Evolutionary conservation across 2,113 vertebrate species (phyloP).

Genomic region (Atherinomorus stipes): DNA sequence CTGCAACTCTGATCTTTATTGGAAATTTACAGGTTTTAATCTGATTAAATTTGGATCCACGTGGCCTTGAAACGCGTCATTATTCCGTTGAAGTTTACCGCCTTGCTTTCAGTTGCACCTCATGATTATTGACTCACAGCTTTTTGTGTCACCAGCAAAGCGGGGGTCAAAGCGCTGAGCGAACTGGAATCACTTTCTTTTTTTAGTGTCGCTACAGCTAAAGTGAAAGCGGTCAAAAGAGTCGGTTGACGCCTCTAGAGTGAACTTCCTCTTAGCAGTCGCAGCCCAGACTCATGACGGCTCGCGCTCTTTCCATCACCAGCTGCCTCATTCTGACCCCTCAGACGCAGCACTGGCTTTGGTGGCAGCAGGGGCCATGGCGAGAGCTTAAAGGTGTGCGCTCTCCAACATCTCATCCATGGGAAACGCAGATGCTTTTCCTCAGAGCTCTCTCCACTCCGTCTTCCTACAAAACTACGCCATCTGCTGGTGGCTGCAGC

Average conservation of each 20-base stretch:
- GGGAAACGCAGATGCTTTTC: not conserved
- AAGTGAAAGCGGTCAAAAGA: not conserved
- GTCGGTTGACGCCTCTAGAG: not conserved
- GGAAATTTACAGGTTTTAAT: rapidly evolving
- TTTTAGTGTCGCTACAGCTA: not conserved
- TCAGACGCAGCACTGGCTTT: not conserved
- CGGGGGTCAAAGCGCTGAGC: not conserved
- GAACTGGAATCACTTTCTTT: not conserved
- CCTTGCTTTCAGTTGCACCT: not conserved
- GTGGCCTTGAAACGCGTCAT: not conserved
- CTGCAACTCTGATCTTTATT: not conserved
- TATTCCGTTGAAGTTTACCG: not conserved
- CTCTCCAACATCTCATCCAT: too few relatives aligned
- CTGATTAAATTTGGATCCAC: conserved; percentile 4
- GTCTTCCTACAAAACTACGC: conserved; percentile 62
- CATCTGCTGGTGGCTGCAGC: conserved; percentile 65
- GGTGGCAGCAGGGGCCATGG: not conserved
- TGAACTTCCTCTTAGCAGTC: conserved; percentile 1
- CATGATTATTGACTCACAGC: not conserved
- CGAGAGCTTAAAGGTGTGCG: too few relatives aligned
- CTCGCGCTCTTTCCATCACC: too few relatives aligned
- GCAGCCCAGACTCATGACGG: not conserved
- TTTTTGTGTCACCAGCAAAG: not conserved
- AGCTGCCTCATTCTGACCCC: too few relatives aligned
- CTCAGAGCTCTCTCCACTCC: not conserved